Base-by-base conservation (phyloP, 2,888 invertebrate genomes). In the Clivina fossor region DNA sequence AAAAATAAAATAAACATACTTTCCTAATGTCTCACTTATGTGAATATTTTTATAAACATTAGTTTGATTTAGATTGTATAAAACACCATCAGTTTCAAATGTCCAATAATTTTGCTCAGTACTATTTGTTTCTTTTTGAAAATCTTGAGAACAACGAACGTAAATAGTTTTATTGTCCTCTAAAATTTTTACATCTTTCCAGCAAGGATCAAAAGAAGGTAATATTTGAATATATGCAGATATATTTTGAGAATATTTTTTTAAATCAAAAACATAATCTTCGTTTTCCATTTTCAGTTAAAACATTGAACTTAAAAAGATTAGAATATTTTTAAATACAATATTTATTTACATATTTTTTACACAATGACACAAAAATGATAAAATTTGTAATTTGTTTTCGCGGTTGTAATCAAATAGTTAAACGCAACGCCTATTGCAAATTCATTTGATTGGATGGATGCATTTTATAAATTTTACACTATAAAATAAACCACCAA, bases 1-100 rank as follows among this genome's bases (percentile, higher is more conserved):
- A 37, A 16, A 32, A 19, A 43, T n/a, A 9, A 22, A 40, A 1
- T 9, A 4, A 58, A 54, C 40, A 60, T 67, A 75, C 76, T 68
- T 71, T 48, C 71, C 62, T 37, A 74, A 61, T 16, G 74, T 64
- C 19, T 68, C 70, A 4, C 62, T 60, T 13, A 64, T 65, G n/a
- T 72, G 64, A 5, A 60, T 57, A 2, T 65, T n/a, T n/a, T n/a
- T 58, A 59, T 72, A 76, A 20, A 77, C 64, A 32, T 68, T 65
- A 2, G 66, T 63, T 58, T 76, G 76, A 0, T 66, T 66, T 8
- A 63, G 59, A 46, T 74, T 71, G 35, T 66, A 67, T 61, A 76
- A 76, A 13, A 75, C 62, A 8, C 71, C 72, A 59, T 76, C 71
- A 0, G 71, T 69, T 44, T 63, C 50, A 60, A 75, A 76, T 26